Base-by-base conservation (phyloP, 1,140 invertebrate genomes). In the Caenorhabditis remanei region DNA sequence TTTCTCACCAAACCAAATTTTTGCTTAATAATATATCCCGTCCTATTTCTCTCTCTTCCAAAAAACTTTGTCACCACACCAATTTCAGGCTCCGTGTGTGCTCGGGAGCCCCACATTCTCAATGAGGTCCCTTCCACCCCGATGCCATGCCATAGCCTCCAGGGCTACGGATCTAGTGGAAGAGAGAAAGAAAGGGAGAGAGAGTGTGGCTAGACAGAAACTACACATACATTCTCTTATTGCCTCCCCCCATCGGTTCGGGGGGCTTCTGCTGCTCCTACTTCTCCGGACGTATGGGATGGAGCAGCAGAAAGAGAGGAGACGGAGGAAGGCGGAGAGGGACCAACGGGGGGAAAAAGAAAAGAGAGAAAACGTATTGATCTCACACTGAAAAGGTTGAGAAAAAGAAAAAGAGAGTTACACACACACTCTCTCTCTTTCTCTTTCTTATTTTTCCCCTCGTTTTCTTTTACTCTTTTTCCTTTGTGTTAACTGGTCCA, bases 401-500 rank as follows among this genome's bases (percentile, higher is more conserved):
- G 58, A 61, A 21, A 61, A 21, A 61, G 58, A 61, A n/a, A n/a
- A n/a, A 61, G 21, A 61, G 21, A 24, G 67, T 75, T 43, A 75
- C 46, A 21, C 46, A 32, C 46, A 50, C 79, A 55, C 50, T 55
- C 67, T 75, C 46, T 75, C 67, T 43, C 67, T 75, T 40, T 43
- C 40, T 75, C 67, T 75, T 24, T 48, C 67, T 75, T 24, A 24
- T n/a, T 48, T n/a, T 48, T n/a, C n/a, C 40, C 6, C 4, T 43
- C 40, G 6, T n/a, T 40, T 40, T 75, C 67, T 40, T n/a, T 63
- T 32, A 55, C 79, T 58, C 40, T 75, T 24, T 75, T 13, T 75
- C 67, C 14, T 32, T 83, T n/a, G 5, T 24, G 50, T 21, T 58
- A 83, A 56, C 79, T 56, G 21, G 48, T 83, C 79, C 55, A 58